These are phyloP conservation scores for Agriopis leucophaearia DNA, from an alignment of 2,888 invertebrate genomes.

Conservation along the genomic window DNA sequence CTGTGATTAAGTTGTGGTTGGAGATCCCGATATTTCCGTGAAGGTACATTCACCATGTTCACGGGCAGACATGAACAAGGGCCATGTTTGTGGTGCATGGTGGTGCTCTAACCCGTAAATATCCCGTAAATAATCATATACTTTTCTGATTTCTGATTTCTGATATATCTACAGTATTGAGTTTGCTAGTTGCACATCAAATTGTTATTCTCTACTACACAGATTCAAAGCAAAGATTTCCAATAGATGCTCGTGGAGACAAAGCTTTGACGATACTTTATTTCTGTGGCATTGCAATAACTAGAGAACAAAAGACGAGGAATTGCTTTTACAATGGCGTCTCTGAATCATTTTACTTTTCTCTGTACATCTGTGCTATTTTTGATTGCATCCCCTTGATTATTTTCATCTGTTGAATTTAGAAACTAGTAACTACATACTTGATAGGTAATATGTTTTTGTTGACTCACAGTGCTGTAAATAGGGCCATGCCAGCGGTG, in stretches of 20 bases:
- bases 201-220: background rate
- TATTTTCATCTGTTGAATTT: background rate
- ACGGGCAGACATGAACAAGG: no score
- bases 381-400: slow-evolving; percentile 21
- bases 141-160: no score
- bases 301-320: slow-evolving; percentile 26
- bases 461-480: no score
- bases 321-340: slow-evolving; percentile 24
- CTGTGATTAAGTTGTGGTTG: no score
- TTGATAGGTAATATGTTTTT: no score
- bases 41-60: no score
- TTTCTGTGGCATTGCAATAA: slow-evolving; percentile 27
- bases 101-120: background rate
- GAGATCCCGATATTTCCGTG: no score
- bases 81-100: no score
- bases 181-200: background rate
- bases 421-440: no score
- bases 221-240: slow-evolving; percentile 13
- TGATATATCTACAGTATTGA: background rate
- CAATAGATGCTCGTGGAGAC: slow-evolving; percentile 12
- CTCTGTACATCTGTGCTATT: slow-evolving; percentile 19
- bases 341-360: slow-evolving; percentile 25
- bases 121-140: no score
- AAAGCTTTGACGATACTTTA: slow-evolving; percentile 21
- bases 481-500: no score